Base-by-base conservation (phyloP, 2,888 invertebrate genomes). In the Napeogenes sylphis region DNA sequence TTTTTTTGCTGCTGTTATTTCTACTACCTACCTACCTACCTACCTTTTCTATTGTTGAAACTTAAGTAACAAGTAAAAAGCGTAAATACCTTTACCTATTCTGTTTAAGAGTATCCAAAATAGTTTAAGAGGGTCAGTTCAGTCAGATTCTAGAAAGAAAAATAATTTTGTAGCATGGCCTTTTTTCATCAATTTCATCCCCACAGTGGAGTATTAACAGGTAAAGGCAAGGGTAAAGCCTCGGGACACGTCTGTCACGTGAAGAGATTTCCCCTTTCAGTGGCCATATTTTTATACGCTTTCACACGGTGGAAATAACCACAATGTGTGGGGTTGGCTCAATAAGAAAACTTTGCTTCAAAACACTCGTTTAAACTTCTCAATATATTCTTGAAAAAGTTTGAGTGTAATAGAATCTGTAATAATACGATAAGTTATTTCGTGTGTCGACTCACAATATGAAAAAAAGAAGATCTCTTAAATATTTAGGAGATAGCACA, bases 291-390 rank as follows among this genome's bases (percentile, higher is more conserved):
- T 79, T 78, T 77, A 87, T 87, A 87, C 75, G 84, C 78, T 85
- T 87, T 86, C 80, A 85, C 87, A 87, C 87, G 87, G 84, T 83
- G 76, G 77, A 75, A 46, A 56, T 59, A 55, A 59, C 61, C 62
- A 55, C 59, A 54, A 59, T 45, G 45, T 33, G 55, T 35, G 55
- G 55, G 55, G 45, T 46, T 47, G 38, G 35, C 35, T n/a, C 6
- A 33, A 30, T 46, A 60, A 60, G 14, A 32, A 46, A 55, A 60
- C 59, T 59, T 55, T 60, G n/a, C 55, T 35, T 55, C 30, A 51
- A 51, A 51, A 51, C 51, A 51, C 51, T 51, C 51, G 51, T 51
- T 51, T 51, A 51, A 51, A 51, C 51, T 51, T 51, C 51, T 51
- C 51, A 51, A 51, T 51, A 51, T 51, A 51, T 51, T 51, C 51